Base-by-base conservation (phyloP, 2,797 vertebrate species). In the Tapirus indicus region DNA sequence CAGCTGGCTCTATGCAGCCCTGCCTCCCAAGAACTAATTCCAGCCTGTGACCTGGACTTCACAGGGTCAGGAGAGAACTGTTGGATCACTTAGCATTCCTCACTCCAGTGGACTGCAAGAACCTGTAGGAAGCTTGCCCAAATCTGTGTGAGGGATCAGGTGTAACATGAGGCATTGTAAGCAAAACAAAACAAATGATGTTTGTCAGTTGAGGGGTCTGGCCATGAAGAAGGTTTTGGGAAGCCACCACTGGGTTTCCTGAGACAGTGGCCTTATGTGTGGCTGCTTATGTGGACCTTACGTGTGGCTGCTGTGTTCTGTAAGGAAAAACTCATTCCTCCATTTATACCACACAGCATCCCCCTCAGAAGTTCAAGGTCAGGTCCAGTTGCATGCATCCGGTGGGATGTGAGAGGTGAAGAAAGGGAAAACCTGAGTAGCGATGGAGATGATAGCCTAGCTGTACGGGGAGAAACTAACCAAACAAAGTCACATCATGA, bases 361-460 rank as follows among this genome's bases (percentile, higher is more conserved):
- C 11, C 29, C 16, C 58, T 35, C 64, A 35, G 20, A 77, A 88
- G 85, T 80, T 83, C 78, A 88, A 90, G 47, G 47, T 89, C 64
- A 89, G 52, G 32, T 85, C 83, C 14, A 41, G 60, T 64, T 96
- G 41, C 44, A 83, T 41, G 6, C 9, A 78, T 60, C 49, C 83
- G 35, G 35, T 9, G 12, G 27, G 32, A 44, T 17, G 29, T 72
- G 38, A 89, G 25, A 74, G 23, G 23, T 58, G 54, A 90, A 93
- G 41, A 88, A 94, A 92, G 7, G 44, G 29, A 94, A 94, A 95
- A 44, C 23, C 0, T 95, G 13, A 94, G 23, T 44, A 88, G 21
- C 60, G 52, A 90, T n/a, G 38, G 60, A 87, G 35, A 94, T 4
- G 12, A 78, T 20, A 25, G 17, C 14, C 17, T 8, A 95, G 21